A percentile compares a stretch with the other conserved stretches of the same genome.
Evolutionary conservation across 2,888 invertebrate species (phyloP).

Genomic region (Taphrorychus bicolor): DNA sequence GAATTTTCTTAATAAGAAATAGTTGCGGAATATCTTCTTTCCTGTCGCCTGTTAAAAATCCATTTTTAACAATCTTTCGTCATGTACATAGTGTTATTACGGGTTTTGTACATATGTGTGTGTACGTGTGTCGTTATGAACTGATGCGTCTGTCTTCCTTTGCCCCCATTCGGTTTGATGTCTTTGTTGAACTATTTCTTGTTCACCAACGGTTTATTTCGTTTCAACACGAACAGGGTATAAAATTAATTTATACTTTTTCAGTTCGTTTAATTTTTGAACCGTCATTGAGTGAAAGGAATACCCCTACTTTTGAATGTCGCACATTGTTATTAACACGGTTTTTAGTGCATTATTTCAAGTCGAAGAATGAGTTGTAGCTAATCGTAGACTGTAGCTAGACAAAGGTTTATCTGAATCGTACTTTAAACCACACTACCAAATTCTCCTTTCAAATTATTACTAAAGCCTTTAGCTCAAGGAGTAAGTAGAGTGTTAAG

Average conservation of each 20-base stretch:
- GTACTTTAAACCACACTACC: background rate
- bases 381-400: background rate
- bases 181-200: constrained; percentile 11
- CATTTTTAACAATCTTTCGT: constrained; percentile 3
- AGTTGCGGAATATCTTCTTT: background rate
- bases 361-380: background rate
- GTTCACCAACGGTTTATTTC: background rate
- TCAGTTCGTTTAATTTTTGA: constrained; percentile 10
- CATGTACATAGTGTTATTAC: constrained; percentile 52
- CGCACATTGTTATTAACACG: constrained; percentile 56
- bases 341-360: constrained; percentile 40
- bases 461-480: constrained; percentile 9
- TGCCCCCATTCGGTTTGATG: constrained; percentile 37
- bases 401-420: background rate
- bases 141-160: constrained; percentile 59
- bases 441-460: background rate
- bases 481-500: background rate
- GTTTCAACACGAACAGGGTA: constrained; percentile 31
- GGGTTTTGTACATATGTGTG: constrained; percentile 56
- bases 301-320: constrained; percentile 49
- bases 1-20: background rate
- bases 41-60: background rate
- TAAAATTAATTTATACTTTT: constrained; percentile 6
- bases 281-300: constrained; percentile 17
- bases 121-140: constrained; percentile 51